phyloP scores from a whole-genome alignment of 2,888 invertebrate genomes.

The Hypercompe scribonia region DNA sequence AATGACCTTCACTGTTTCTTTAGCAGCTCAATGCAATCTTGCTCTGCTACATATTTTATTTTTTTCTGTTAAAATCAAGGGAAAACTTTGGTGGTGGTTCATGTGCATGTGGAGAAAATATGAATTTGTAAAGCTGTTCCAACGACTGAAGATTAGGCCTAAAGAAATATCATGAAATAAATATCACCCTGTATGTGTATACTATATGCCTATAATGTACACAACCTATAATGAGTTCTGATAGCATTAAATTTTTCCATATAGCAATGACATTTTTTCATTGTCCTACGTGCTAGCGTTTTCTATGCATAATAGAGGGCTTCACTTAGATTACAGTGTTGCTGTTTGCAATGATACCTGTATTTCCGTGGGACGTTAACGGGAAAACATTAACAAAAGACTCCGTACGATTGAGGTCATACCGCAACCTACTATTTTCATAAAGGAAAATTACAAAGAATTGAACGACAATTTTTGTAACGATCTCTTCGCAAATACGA shows the following conservation, averaged over 20 bases:
- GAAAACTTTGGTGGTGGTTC: not conserved
- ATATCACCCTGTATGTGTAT: constrained; percentile 52
- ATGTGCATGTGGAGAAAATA: too few species aligned
- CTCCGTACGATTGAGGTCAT: constrained; percentile 60
- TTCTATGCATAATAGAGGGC: constrained; percentile 77
- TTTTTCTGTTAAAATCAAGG: not conserved
- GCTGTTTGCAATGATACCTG: constrained; percentile 69
- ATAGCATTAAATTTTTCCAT: constrained; percentile 76
- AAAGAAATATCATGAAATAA: not conserved
- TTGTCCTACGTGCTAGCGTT: constrained; percentile 73
- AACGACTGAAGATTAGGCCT: not conserved
- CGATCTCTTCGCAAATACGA: constrained; percentile 35
- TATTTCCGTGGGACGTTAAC: constrained; percentile 75
- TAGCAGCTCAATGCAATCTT: not conserved
- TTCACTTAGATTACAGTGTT: constrained; percentile 73
- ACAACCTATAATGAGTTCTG: constrained; percentile 66
- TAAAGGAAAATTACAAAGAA: constrained; percentile 70
- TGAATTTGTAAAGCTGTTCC: not conserved
- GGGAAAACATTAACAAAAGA: constrained; percentile 76
- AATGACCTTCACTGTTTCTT: not conserved
- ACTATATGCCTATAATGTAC: constrained; percentile 49
- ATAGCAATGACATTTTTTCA: constrained; percentile 74
- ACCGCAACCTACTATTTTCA: constrained; percentile 64
- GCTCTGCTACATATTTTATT: not conserved
- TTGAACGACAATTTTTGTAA: constrained; percentile 55